These are phyloP conservation scores for Falco columbarius DNA, from an alignment of 2,797 vertebrate species.

Conservation along the genomic window DNA sequence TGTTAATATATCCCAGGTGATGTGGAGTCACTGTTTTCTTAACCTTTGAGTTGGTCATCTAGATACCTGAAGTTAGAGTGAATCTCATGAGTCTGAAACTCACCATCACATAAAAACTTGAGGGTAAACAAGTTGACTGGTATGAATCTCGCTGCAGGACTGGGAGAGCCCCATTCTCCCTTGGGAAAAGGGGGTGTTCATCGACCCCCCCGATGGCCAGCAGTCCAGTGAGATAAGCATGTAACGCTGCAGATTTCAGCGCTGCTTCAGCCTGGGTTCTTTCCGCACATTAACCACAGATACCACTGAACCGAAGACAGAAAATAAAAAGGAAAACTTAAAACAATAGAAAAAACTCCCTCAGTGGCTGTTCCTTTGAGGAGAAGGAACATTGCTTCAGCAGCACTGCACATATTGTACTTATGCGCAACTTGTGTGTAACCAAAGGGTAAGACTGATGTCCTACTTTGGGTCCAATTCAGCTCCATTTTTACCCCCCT, in stretches of 20 bases:
- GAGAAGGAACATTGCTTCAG: not conserved
- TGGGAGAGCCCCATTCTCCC: not conserved
- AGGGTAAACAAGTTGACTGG: not conserved
- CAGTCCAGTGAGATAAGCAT: not conserved
- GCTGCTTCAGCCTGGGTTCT: not conserved
- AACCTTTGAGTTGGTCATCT: not conserved
- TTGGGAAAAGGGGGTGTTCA: not conserved
- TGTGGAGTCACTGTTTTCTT: not conserved
- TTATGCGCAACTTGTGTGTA: not conserved
- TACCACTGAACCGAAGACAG: not conserved
- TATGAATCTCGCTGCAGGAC: not conserved
- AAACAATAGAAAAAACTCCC: not conserved
- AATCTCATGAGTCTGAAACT: not conserved
- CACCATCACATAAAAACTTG: not conserved
- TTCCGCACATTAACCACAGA: not conserved
- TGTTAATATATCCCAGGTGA: not conserved
- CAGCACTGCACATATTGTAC: fast-evolving
- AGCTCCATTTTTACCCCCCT: not conserved
- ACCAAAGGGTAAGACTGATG: not conserved
- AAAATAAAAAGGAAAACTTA: not conserved
- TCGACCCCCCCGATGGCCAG: fast-evolving
- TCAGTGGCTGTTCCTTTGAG: not conserved
- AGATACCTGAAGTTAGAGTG: not conserved
- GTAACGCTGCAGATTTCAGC: not conserved
- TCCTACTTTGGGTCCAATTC: not conserved